phyloP scores from a whole-genome alignment of 2,113 vertebrate species.

The Mus musculus region GRCm39 chr4:70982001-70982500 shows the following conservation, averaged over 20 bases:
- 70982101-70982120: constrained; percentile 66
- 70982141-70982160: constrained; percentile 15
- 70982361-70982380: constrained; percentile 29
- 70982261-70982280: constrained; percentile 56
- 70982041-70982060: constrained; percentile 74
- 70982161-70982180: background rate
- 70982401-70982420: constrained; percentile 13
- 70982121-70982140: constrained; percentile 67
- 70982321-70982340: constrained; percentile 59
- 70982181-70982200: constrained; percentile 61
- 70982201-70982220: constrained; percentile 48
- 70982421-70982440: background rate
- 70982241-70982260: constrained; percentile 66
- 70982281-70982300: constrained; percentile 29
- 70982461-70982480: background rate
- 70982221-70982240: constrained; percentile 50
- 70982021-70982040: constrained; percentile 63
- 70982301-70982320: constrained; percentile 55
- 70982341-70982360: constrained; percentile 60
- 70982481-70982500: background rate
- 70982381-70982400: background rate
- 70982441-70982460: background rate
- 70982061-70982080: constrained; percentile 71
- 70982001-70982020: background rate
- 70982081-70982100: constrained; percentile 71